A percentile compares a stretch with the other conserved stretches of the same genome.
Evolutionary conservation across 2,888 invertebrate species (phyloP).

Genomic region (Bruchidius siliquastri): DNA sequence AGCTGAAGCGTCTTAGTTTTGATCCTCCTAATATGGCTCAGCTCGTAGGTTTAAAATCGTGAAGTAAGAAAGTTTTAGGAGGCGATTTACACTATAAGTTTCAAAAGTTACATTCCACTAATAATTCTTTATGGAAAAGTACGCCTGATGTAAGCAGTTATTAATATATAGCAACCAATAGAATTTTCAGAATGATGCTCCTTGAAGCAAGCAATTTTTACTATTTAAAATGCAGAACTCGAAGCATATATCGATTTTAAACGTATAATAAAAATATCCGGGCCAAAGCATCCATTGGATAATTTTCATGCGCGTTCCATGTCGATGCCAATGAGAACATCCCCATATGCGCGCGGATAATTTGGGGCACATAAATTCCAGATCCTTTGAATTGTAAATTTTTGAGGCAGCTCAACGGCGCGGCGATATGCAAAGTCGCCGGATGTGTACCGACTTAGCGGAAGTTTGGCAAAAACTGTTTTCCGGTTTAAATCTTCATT

Average conservation of each 20-base stretch:
- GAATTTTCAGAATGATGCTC: too few relatives aligned
- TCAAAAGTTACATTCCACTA: too few relatives aligned
- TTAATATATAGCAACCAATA: too few relatives aligned
- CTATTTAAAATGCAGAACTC: too few relatives aligned
- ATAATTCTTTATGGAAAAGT: too few relatives aligned
- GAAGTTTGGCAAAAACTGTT: conserved; percentile 37
- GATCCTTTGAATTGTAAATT: conserved; percentile 40
- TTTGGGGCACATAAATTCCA: conserved; percentile 25
- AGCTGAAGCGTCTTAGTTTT: too few relatives aligned
- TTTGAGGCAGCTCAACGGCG: conserved; percentile 26
- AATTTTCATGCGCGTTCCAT: background rate
- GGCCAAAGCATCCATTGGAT: background rate
- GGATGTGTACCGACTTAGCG: conserved; percentile 37
- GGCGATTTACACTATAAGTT: too few relatives aligned
- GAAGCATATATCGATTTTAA: background rate
- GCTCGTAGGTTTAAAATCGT: too few relatives aligned
- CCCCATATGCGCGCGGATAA: conserved; percentile 20
- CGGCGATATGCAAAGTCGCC: conserved; percentile 39
- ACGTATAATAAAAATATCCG: background rate
- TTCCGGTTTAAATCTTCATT: conserved; percentile 42
- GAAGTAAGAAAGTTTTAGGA: too few relatives aligned
- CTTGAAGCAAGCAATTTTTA: too few relatives aligned
- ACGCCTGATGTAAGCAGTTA: too few relatives aligned
- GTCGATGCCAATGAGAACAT: conserved; percentile 15
- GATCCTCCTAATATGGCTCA: too few relatives aligned